Evolutionary conservation across 1,140 invertebrate genomes (phyloP).

Genomic region (Idris sp.): DNA sequence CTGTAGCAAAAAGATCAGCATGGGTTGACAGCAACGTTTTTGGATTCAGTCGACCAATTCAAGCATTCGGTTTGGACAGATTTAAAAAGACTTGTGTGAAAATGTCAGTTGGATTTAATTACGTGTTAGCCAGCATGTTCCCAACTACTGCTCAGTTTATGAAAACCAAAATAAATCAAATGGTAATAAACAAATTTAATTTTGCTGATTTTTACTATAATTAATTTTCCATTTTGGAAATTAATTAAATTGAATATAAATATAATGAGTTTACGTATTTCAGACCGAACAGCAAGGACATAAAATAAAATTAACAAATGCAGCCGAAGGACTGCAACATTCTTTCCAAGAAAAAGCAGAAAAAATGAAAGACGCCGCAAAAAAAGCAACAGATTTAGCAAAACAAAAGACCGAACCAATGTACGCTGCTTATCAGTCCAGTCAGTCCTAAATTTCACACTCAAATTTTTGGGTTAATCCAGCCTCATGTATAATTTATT

Average conservation of each 20-base stretch:
- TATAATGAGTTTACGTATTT: conserved; percentile 36
- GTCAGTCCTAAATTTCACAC: conserved; percentile 74
- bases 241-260: conserved; percentile 1
- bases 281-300: conserved; percentile 63
- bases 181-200: conserved; percentile 48
- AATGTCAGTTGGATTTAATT: conserved; percentile 90
- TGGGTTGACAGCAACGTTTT: conserved; percentile 93
- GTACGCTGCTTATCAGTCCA: conserved; percentile 79
- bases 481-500: neutral
- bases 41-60: conserved; percentile 90
- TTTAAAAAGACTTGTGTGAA: conserved; percentile 91
- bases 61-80: conserved; percentile 91
- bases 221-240: neutral
- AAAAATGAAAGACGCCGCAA: conserved; percentile 85
- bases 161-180: conserved; percentile 71
- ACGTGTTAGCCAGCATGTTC: conserved; percentile 86
- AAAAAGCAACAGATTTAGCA: conserved; percentile 86
- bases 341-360: conserved; percentile 79
- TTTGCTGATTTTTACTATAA: neutral
- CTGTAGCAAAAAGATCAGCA: conserved; percentile 87
- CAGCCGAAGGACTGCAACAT: conserved; percentile 72
- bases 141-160: conserved; percentile 77
- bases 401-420: conserved; percentile 84
- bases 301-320: conserved; percentile 67
- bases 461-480: neutral